Conservation (phyloP, 2,113 vertebrate species). For the Corydoras maculifer region DNA sequence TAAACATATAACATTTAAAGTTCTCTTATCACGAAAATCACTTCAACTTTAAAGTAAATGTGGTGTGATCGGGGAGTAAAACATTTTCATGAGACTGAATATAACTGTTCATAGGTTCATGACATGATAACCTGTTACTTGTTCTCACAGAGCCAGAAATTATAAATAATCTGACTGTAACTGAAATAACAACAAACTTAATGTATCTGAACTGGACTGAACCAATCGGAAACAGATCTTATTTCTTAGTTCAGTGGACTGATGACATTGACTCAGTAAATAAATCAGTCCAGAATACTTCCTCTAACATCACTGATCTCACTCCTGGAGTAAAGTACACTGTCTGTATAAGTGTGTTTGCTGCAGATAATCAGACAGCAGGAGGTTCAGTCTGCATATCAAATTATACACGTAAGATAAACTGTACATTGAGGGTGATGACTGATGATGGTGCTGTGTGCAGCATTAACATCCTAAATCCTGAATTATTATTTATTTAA, state of each 20-base stretch:
- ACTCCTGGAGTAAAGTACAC: conserved; percentile 56
- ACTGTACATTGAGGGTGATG: too few relatives aligned
- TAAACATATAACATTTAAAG: too few relatives aligned
- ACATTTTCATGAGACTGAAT: too few relatives aligned
- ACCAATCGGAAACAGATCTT: background rate
- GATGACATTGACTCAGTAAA: accelerated
- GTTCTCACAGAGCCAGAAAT: background rate
- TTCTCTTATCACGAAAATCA: too few relatives aligned
- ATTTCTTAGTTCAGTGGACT: conserved; percentile 1
- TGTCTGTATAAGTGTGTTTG: conserved; percentile 26
- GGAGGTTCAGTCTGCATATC: background rate
- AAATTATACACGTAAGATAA: background rate
- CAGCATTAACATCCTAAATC: too few relatives aligned
- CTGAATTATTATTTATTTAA: background rate
- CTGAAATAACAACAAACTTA: conserved; percentile 23
- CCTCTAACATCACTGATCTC: conserved; percentile 33
- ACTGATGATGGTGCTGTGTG: too few relatives aligned
- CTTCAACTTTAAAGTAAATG: too few relatives aligned
- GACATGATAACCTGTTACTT: too few relatives aligned
- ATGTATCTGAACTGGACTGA: conserved; percentile 21
- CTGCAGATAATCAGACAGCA: background rate
- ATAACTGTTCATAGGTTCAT: too few relatives aligned
- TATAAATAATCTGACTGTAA: background rate
- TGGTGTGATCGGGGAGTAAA: too few relatives aligned
- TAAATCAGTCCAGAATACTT: background rate